Percentiles rank a stretch among this genome's conserved stretches.
These are phyloP conservation scores for Auanema freiburgensis DNA, from an alignment of 2,888 invertebrate species.

Conservation along the genomic window DNA sequence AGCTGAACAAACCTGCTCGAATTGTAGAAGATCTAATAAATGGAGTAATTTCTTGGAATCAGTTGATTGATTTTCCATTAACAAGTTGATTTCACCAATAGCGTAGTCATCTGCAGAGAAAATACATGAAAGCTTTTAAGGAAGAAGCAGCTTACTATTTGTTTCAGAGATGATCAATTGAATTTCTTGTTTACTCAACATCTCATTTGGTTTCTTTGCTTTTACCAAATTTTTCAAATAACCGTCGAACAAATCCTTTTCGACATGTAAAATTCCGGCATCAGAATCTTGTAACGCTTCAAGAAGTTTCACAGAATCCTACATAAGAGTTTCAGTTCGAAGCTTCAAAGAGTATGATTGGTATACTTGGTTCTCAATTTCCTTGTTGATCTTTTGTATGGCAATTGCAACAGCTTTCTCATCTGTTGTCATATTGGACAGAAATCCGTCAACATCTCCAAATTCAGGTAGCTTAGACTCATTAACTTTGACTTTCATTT, in stretches of 20 bases:
- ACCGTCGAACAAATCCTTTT: constrained; percentile 25
- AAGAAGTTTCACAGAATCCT: constrained; percentile 28
- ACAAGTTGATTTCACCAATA: not conserved
- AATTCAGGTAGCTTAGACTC: constrained; percentile 51
- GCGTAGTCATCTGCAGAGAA: not conserved
- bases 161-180: constrained; percentile 33
- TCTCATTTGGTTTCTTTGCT: constrained; percentile 19
- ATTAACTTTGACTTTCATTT: constrained; percentile 48
- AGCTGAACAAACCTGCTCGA: constrained; percentile 12
- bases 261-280: constrained; percentile 42
- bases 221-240: constrained; percentile 28
- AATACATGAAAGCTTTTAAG: not conserved
- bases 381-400: constrained; percentile 31
- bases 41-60: constrained; percentile 6
- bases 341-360: not conserved
- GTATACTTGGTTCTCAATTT: constrained; percentile 30
- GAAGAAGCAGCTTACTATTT: constrained; percentile 32
- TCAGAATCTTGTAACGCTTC: constrained; percentile 33
- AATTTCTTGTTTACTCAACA: constrained; percentile 28
- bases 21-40: constrained; percentile 17
- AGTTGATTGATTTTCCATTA: constrained; percentile 1
- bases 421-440: constrained; percentile 72
- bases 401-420: constrained; percentile 69
- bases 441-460: constrained; percentile 42
- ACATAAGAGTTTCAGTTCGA: not conserved